A percentile compares a stretch with the other conserved stretches of the same genome.
phyloP scores from a whole-genome alignment of 2,888 invertebrate species.

The Caenorhabditis wallacei region DNA sequence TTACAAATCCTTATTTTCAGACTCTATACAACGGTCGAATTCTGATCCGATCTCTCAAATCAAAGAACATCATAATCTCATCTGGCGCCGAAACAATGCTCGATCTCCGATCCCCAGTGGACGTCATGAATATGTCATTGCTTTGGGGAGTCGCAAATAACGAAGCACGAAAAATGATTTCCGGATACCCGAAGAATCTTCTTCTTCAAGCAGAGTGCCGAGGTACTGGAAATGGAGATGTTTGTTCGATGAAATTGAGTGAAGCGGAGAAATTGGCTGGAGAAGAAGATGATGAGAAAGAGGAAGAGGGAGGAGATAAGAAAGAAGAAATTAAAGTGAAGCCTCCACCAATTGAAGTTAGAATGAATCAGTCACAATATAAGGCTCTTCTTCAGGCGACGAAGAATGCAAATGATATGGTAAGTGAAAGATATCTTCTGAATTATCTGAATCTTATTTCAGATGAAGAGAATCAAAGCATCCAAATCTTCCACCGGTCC shows the following conservation, averaged over 20 bases:
- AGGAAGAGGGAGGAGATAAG: constrained; percentile 11
- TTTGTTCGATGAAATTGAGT: constrained; percentile 68
- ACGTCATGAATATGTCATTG: constrained; percentile 81
- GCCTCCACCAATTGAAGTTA: constrained; percentile 55
- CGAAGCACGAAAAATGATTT: constrained; percentile 74
- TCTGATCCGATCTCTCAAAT: constrained; percentile 69
- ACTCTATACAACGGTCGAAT: constrained; percentile 73
- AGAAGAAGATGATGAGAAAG: constrained; percentile 15
- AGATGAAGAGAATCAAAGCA: constrained; percentile 55
- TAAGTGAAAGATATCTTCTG: too few species aligned
- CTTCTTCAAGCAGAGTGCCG: constrained; percentile 79
- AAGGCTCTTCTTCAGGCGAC: constrained; percentile 60
- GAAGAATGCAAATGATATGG: constrained; percentile 62
- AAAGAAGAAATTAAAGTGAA: constrained; percentile 11
- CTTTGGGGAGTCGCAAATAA: constrained; percentile 76
- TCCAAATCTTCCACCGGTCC: constrained; percentile 13
- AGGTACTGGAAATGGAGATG: constrained; percentile 78
- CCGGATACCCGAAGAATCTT: constrained; percentile 75
- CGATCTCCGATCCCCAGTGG: constrained; percentile 81
- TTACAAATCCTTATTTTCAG: constrained; percentile 37
- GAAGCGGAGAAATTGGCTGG: constrained; percentile 52
- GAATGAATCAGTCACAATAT: constrained; percentile 59
- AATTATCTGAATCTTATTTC: too few species aligned
- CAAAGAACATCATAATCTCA: constrained; percentile 76
- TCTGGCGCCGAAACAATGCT: constrained; percentile 75